Base-by-base conservation (phyloP, 2,888 invertebrate genomes). In the Drosophila subsilvestris region DNA sequence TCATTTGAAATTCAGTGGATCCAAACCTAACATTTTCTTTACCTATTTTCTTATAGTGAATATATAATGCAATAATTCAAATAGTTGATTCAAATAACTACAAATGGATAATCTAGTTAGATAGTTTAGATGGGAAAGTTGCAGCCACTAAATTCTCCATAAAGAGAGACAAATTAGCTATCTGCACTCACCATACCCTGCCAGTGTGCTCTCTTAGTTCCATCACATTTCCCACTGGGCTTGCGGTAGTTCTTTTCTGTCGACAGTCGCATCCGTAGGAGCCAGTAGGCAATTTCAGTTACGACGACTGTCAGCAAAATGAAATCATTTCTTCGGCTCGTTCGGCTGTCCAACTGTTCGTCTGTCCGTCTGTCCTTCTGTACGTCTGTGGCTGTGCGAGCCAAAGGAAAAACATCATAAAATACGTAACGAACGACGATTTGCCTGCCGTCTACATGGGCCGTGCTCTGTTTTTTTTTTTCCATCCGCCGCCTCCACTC, bases 401-500 rank as follows among this genome's bases (percentile, higher is more conserved):
- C 44, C 54, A 32, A 73, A 75, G 75, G 73, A 74, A 68, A 73
- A 81, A 86, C 73, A 86, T 76, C 83, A 84, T 84, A 84, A 84
- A 88, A 84, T 80, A 81, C 87, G 79, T 78, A 83, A 86, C 88
- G 81, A 83, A 88, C 81, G 81, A 74, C 76, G 79, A 80, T 84
- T 83, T 80, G 86, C 63, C 79, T 88, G 86, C 76, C 73, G 73
- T 58, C 63, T 66, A 65, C 73, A 75, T n/a, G 54, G 29, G 9
- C 20, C 4, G 29, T 29, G 44, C 63, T 44, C 37, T 49, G 20
- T 60, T 48, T 51, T 49, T 59, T 54, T 54, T 48, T 47, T n/a
- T n/a, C n/a, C 54, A 48, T 62, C 51, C 54, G 37, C 59, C 50
- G 54, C 18, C 58, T 51, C 14, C 42, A 74, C 54, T 65, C 58